Base-by-base conservation (phyloP, 2,797 vertebrate species). In the Myioborus miniatus region DNA sequence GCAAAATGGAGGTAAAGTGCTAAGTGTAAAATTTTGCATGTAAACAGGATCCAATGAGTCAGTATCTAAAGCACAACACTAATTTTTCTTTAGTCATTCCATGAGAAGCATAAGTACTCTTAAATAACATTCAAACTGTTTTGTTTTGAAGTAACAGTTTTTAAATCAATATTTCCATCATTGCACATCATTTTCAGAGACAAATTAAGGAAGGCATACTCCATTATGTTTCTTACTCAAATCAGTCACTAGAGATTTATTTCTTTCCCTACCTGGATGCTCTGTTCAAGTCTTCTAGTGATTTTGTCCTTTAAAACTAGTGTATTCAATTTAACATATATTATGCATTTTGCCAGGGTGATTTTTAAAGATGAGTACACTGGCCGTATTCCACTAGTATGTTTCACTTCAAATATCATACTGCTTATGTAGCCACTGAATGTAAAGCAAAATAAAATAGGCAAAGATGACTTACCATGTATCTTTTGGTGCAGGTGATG, bases 391-490 rank as follows among this genome's bases (percentile, higher is more conserved):
- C 44, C 27, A 70, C 26, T 52, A 83, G 12, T 69, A 41, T 56
- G 75, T 92, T 79, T 63, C 47, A 70, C n/a, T 37, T 90, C 36
- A 59, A n/a, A 12, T 39, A 63, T 76, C 39, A 65, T 29, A 59
- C 10, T 59, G 55, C 39, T 18, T 52, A 62, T 90, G 34, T 6
- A 76, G 34, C 16, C 87, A 34, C 20, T 62, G 50, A 75, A 68
- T 30, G 59, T 22, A 34, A 65, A 46, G n/a, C 34, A 11, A 58
- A 49, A 58, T 36, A 8, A 41, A 46, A 36, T 1, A 32, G 39
- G 4, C 14, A 85, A 72, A 92, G 56, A 20, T 74, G 17, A 93
- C 96, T 96, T 96, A 96, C 95, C 93, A 64, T 71, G 5, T 78
- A 58, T 68, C 30, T 78, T 78, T 43, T 1, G 21, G 49, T 89